These are phyloP conservation scores for Siniperca obscura DNA, from an alignment of 2,797 vertebrate species.

Conservation along the genomic window DNA sequence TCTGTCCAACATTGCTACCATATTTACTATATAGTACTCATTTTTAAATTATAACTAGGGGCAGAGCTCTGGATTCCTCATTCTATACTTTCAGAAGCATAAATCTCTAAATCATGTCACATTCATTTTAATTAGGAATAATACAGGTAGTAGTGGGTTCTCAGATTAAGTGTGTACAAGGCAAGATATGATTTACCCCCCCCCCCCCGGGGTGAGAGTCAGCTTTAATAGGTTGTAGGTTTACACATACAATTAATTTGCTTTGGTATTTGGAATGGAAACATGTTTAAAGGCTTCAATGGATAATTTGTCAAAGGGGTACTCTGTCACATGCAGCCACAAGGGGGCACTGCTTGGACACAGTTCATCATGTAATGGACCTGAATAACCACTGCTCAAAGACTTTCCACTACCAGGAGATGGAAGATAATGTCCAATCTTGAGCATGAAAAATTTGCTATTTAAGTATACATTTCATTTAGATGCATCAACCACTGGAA, in stretches of 20 bases:
- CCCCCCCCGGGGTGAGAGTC: too few relatives aligned
- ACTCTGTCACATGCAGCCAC: slow-evolving; percentile 57
- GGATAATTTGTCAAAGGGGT: slow-evolving; percentile 24
- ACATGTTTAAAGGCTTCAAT: slow-evolving; percentile 23
- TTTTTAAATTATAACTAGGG: slow-evolving; percentile 19
- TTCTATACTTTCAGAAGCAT: neutral
- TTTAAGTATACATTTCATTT: slow-evolving; percentile 63
- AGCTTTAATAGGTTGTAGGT: too few relatives aligned
- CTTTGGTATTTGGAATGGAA: slow-evolving; percentile 6
- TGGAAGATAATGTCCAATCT: slow-evolving; percentile 51
- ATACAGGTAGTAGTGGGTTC: neutral
- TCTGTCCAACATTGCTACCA: neutral
- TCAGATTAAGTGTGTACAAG: neutral
- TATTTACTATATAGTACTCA: slow-evolving; percentile 27
- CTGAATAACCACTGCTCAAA: slow-evolving; percentile 30
- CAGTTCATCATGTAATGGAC: slow-evolving; percentile 53
- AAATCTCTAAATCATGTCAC: slow-evolving; percentile 16
- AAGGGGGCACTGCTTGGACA: slow-evolving; percentile 80
- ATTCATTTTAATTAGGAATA: slow-evolving; percentile 13
- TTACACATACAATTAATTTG: too few relatives aligned
- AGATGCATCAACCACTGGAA: slow-evolving; percentile 18
- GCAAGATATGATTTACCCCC: neutral
- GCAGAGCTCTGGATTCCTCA: slow-evolving; percentile 4
- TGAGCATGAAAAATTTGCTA: slow-evolving; percentile 29
- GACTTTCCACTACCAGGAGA: slow-evolving; percentile 33